These are phyloP conservation scores for Hyalella azteca DNA, from an alignment of 2,888 invertebrate genomes.

Conservation along the genomic window DNA sequence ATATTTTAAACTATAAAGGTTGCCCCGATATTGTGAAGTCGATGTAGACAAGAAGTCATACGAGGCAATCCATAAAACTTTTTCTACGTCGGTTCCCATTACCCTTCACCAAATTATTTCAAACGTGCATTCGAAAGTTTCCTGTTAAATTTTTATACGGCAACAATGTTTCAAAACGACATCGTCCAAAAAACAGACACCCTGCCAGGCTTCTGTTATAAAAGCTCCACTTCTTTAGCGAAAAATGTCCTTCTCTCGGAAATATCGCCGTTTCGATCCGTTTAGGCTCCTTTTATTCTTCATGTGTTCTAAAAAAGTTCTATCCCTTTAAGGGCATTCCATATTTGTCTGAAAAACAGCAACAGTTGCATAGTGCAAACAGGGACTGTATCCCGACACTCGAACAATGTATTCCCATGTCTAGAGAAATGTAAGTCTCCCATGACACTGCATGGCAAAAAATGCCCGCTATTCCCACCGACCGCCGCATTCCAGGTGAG, in stretches of 20 bases:
- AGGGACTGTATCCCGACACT: slow-evolving; percentile 15
- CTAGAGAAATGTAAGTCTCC: too few species aligned
- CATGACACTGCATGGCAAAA: neutral
- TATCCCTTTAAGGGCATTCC: slow-evolving; percentile 22
- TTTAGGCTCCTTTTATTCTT: slow-evolving; percentile 11
- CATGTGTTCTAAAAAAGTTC: neutral
- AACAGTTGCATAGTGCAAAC: slow-evolving; percentile 27
- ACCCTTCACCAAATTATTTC: too few species aligned
- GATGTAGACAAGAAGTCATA: too few species aligned
- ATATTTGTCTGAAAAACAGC: slow-evolving; percentile 8
- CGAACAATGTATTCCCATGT: too few species aligned
- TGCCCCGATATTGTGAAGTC: too few species aligned
- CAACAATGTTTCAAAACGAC: too few species aligned
- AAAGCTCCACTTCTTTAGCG: neutral
- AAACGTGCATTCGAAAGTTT: too few species aligned
- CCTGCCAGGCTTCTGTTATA: neutral
- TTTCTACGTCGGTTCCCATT: too few species aligned
- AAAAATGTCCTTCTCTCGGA: slow-evolving; percentile 1
- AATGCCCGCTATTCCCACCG: slow-evolving; percentile 13
- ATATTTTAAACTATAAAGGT: too few species aligned
- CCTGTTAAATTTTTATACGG: too few species aligned
- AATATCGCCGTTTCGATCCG: slow-evolving; percentile 4
- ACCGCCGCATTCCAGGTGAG: slow-evolving; percentile 18
- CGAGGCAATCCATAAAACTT: too few species aligned
- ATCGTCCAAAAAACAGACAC: too few species aligned